phyloP scores from a whole-genome alignment of 2,797 vertebrate genomes.

The Sebastes goodei region DNA sequence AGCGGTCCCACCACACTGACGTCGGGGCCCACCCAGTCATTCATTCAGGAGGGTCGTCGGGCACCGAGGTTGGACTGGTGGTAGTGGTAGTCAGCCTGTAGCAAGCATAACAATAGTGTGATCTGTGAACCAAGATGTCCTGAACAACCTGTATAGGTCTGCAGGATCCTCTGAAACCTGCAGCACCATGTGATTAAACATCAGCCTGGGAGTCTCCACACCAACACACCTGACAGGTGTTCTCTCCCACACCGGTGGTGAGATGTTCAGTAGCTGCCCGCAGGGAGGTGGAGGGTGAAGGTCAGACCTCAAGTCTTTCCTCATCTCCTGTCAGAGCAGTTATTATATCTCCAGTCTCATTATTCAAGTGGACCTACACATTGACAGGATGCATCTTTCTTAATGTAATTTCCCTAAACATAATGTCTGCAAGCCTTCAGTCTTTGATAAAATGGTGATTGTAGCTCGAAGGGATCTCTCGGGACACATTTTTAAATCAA shows the following conservation, averaged over 20 bases:
- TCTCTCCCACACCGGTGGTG: conserved; percentile 33
- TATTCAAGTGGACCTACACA: background rate
- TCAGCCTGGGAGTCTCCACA: conserved; percentile 5
- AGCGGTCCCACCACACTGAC: conserved; percentile 90
- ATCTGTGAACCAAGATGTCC: background rate
- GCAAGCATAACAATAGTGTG: conserved; percentile 27
- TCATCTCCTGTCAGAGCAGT: background rate
- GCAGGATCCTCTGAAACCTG: conserved; percentile 2
- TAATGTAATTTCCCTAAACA: background rate
- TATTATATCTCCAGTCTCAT: background rate
- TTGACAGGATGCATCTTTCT: background rate
- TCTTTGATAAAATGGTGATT: background rate
- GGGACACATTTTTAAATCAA: too few relatives aligned
- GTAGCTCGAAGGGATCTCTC: background rate
- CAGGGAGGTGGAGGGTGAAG: conserved; percentile 9
- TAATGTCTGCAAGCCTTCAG: background rate
- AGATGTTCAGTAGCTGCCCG: conserved; percentile 15
- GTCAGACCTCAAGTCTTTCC: background rate
- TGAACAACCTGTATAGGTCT: background rate
- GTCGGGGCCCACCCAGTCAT: conserved; percentile 89
- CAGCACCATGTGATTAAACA: conserved; percentile 44
- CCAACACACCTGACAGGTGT: conserved; percentile 36
- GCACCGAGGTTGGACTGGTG: conserved; percentile 9
- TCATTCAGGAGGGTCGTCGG: conserved; percentile 73
- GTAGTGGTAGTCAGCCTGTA: background rate